Conservation (phyloP, 92 coral and sea anemone genomes). For the Porites lobata region DNA sequence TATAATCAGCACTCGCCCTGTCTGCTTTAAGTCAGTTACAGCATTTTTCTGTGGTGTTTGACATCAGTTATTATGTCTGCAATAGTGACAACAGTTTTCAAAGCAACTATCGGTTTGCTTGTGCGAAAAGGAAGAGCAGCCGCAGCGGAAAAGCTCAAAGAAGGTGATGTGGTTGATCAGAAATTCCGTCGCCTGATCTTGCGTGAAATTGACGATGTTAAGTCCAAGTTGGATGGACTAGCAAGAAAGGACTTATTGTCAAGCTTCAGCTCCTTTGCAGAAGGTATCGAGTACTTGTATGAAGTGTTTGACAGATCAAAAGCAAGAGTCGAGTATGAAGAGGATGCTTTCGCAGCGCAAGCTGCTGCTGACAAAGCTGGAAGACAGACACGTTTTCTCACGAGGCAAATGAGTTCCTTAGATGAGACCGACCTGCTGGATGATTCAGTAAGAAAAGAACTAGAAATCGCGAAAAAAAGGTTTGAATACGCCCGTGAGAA, state of each 20-base stretch:
- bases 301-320: background rate
- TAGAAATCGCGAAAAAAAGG: constrained; percentile 4
- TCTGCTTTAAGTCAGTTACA: background rate
- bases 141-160: background rate
- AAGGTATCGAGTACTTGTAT: background rate
- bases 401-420: background rate
- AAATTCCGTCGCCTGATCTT: constrained; percentile 19
- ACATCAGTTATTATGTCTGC: background rate
- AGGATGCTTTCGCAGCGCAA: background rate
- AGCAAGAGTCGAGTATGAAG: background rate
- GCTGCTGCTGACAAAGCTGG: background rate
- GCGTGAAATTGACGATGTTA: constrained; percentile 28
- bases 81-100: background rate
- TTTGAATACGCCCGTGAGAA: constrained; percentile 18
- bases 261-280: background rate
- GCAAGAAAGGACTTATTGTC: constrained; percentile 23
- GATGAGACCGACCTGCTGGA: background rate
- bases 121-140: background rate
- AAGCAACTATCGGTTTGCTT: background rate
- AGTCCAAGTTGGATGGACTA: constrained; percentile 21
- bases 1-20: background rate
- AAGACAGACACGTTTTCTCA: background rate
- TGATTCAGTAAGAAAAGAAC: background rate
- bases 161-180: constrained; percentile 32
- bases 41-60: background rate